Evolutionary conservation across 2,797 vertebrate species (phyloP).

Genomic region (Molossus molossus): DNA sequence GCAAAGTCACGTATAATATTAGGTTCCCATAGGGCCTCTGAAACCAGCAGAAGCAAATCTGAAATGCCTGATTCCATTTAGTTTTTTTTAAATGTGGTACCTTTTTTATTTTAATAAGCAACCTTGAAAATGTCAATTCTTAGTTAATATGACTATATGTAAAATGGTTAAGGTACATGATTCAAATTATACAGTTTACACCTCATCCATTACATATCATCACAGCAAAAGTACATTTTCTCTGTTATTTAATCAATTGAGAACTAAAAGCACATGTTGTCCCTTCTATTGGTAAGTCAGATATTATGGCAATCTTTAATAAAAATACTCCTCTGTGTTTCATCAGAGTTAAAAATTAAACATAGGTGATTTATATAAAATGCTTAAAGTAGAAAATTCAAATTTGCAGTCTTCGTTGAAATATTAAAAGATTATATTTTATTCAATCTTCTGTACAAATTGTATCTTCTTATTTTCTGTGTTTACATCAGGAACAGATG

Average conservation of each 20-base stretch:
- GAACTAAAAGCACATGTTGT: background rate
- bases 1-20: background rate
- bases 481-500: background rate
- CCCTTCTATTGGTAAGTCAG: background rate
- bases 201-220: background rate
- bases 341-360: background rate
- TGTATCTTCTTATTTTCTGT: background rate
- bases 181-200: slow-evolving; percentile 9
- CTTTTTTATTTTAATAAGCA: slow-evolving; percentile 34
- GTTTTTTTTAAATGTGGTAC: background rate
- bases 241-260: slow-evolving; percentile 12
- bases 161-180: background rate
- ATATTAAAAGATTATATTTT: background rate
- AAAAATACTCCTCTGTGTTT: slow-evolving; percentile 30
- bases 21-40: background rate
- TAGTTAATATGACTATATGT: background rate
- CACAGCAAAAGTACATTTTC: background rate
- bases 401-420: background rate
- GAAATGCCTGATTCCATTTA: background rate
- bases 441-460: background rate
- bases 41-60: background rate
- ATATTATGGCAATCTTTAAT: background rate
- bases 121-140: background rate
- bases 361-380: background rate
- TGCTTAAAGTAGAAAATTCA: background rate